Percentiles rank a stretch among this genome's conserved stretches.
phyloP scores from a whole-genome alignment of 1,140 invertebrate species.

The Galleria mellonella region DNA sequence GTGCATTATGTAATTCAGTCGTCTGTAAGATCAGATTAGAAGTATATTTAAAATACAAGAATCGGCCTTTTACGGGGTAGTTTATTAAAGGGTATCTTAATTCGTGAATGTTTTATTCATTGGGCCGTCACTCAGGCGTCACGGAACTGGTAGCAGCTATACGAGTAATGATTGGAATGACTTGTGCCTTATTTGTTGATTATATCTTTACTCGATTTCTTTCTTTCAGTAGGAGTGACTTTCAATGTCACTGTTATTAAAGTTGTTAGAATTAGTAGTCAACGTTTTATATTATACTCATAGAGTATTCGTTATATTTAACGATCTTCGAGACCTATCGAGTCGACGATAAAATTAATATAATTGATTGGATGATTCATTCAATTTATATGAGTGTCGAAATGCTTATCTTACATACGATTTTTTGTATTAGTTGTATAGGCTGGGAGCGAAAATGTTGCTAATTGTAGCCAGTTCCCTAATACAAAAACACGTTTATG shows the following conservation, averaged over 20 bases:
- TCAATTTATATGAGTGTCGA: background rate
- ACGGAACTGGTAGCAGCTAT: background rate
- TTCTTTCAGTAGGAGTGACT: background rate
- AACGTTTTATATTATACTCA: background rate
- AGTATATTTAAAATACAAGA: background rate
- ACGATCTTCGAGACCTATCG: background rate
- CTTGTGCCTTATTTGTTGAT: background rate
- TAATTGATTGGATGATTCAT: background rate
- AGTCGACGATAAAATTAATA: background rate
- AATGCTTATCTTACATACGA: no score
- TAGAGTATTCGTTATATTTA: background rate
- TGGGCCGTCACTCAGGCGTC: constrained; percentile 1
- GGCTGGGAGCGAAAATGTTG: no score
- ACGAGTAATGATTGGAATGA: background rate
- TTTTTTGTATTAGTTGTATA: no score
- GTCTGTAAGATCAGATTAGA: no score
- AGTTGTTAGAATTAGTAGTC: background rate
- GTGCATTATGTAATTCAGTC: no score
- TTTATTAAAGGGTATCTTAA: constrained; percentile 7
- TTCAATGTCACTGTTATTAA: constrained; percentile 1
- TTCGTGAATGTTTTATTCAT: constrained; percentile 16
- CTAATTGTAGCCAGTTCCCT: no score
- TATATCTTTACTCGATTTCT: background rate
- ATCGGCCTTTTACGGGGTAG: constrained; percentile 2
- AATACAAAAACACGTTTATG: no score